Percentiles rank a stretch among this genome's conserved stretches.
Evolutionary conservation across 2,797 vertebrate genomes (phyloP).

Genomic region (Sebastes matsubarae): DNA sequence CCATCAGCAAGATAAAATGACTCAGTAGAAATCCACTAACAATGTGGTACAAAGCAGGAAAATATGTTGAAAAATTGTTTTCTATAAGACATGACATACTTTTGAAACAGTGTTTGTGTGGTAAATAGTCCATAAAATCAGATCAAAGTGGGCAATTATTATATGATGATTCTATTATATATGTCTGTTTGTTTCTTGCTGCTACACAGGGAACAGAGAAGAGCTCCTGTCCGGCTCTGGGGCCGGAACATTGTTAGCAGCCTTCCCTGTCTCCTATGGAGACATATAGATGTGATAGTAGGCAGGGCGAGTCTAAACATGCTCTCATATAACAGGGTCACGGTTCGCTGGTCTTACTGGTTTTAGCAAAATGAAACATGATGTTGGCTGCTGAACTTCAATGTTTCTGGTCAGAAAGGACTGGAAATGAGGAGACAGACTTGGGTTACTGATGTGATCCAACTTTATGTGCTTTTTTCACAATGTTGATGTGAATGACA

Average conservation of each 20-base stretch:
- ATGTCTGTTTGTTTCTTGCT: background rate
- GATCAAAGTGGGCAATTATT: background rate
- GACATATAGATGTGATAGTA: background rate
- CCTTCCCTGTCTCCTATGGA: background rate
- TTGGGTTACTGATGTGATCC: background rate
- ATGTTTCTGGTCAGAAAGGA: background rate
- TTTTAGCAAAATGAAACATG: background rate
- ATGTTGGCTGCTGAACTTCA: background rate
- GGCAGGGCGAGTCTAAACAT: background rate
- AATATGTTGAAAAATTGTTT: background rate
- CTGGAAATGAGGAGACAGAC: background rate
- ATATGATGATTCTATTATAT: background rate
- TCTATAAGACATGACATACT: background rate
- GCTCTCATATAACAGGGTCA: background rate
- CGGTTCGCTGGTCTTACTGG: background rate
- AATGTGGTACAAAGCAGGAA: background rate
- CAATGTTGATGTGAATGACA: no score
- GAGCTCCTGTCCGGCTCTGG: background rate
- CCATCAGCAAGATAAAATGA: background rate
- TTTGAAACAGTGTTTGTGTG: background rate
- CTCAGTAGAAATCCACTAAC: background rate
- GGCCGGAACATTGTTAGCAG: background rate
- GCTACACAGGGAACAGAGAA: background rate
- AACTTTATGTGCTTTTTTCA: background rate
- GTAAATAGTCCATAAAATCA: background rate